Evolutionary conservation across 2,888 invertebrate genomes (phyloP).

Genomic region (Fissipunctia ypsillon): DNA sequence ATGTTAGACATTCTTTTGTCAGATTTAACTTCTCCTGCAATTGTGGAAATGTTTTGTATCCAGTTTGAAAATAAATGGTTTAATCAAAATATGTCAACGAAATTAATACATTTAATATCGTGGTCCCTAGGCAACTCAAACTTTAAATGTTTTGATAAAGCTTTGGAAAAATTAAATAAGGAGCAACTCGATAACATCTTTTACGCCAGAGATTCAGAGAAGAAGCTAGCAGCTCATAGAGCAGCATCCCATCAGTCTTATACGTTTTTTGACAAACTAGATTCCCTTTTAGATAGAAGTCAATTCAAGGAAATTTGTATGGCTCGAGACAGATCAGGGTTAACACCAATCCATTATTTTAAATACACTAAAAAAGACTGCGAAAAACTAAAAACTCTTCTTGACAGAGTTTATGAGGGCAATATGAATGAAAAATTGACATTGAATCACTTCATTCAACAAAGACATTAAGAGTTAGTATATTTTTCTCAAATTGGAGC

Average conservation of each 20-base stretch:
- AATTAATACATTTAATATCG: constrained; percentile 35
- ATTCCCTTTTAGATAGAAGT: constrained; percentile 20
- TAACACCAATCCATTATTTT: constrained; percentile 45
- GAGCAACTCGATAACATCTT: constrained; percentile 26
- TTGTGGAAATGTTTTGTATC: constrained; percentile 27
- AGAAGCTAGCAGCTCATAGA: constrained; percentile 30
- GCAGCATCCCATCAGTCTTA: constrained; percentile 34
- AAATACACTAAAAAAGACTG: neutral
- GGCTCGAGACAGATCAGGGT: constrained; percentile 20
- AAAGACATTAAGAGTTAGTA: neutral
- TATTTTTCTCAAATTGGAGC: neutral
- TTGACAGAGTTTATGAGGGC: constrained; percentile 31
- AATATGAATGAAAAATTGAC: constrained; percentile 14
- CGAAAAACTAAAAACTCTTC: constrained; percentile 15
- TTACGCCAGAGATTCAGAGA: constrained; percentile 16
- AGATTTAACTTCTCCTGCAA: constrained; percentile 17
- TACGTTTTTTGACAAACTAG: constrained; percentile 40
- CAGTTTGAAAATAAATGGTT: constrained; percentile 32
- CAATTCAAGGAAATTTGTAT: constrained; percentile 33
- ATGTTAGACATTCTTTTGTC: constrained; percentile 22
- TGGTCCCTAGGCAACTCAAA: neutral
- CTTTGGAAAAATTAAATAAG: constrained; percentile 27
- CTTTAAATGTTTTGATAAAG: constrained; percentile 27
- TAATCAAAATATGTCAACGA: constrained; percentile 20
- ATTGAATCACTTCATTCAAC: constrained; percentile 5